Conservation (phyloP, 1,140 invertebrate genomes). For the Drosophila oshimai region DNA sequence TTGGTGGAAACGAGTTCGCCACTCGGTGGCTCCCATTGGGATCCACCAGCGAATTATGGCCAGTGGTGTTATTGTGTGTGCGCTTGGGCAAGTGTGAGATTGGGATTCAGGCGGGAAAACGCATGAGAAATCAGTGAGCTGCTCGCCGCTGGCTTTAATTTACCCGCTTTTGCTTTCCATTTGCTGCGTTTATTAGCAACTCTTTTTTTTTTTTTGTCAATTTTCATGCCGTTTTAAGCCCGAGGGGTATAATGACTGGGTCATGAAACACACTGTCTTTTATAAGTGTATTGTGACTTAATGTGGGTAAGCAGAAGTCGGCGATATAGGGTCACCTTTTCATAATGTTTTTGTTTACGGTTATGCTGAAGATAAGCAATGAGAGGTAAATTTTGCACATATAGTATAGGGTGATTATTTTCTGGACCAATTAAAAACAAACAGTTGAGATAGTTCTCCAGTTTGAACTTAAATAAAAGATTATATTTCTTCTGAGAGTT, state of each 20-base stretch:
- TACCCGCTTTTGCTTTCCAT: constrained; percentile 61
- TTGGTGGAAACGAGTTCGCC: constrained; percentile 60
- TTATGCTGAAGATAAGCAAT: not conserved
- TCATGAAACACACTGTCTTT: constrained; percentile 37
- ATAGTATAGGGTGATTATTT: too few relatives aligned
- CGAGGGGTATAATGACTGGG: constrained; percentile 46
- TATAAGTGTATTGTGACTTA: not conserved
- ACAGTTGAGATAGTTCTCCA: not conserved
- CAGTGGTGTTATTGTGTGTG: constrained; percentile 23
- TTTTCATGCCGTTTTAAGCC: constrained; percentile 26
- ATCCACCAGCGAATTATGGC: constrained; percentile 54
- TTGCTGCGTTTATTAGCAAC: constrained; percentile 56
- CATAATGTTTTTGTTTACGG: not conserved
- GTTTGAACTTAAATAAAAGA: not conserved
- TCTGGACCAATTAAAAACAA: too few relatives aligned
- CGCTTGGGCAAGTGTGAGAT: constrained; percentile 16
- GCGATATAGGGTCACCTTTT: constrained; percentile 5
- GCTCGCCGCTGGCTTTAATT: constrained; percentile 44
- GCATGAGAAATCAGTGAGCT: constrained; percentile 51
- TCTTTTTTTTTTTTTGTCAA: constrained; percentile 28
- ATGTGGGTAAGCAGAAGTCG: not conserved
- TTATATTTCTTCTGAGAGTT: too few relatives aligned
- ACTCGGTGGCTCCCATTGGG: constrained; percentile 28
- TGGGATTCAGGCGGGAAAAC: constrained; percentile 51
- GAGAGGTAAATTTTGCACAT: not conserved